Percentiles rank a stretch among this genome's conserved stretches.
phyloP scores from a whole-genome alignment of 2,888 invertebrate genomes.

The Campaea margaritaria region DNA sequence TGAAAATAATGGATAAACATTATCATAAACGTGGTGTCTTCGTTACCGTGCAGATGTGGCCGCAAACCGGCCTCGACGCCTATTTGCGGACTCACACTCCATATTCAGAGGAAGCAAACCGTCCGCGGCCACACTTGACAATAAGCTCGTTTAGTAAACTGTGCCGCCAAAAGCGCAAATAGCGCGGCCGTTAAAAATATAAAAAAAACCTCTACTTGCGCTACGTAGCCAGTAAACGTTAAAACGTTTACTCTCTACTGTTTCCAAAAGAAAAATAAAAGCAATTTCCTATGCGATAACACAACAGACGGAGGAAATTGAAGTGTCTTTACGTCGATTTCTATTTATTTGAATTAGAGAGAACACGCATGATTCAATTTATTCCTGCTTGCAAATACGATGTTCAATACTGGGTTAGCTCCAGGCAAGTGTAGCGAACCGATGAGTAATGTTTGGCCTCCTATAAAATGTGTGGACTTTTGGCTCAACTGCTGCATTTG shows the following conservation, averaged over 20 bases:
- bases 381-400: constrained; percentile 41
- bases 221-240: constrained; percentile 44
- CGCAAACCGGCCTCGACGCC: constrained; percentile 44
- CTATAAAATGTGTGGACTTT: too few relatives aligned
- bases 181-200: constrained; percentile 21
- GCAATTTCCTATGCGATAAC: constrained; percentile 59
- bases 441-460: constrained; percentile 6
- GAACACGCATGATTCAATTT: constrained; percentile 47
- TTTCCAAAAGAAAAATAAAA: constrained; percentile 61
- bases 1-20: constrained; percentile 52
- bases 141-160: constrained; percentile 62
- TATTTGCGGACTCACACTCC: constrained; percentile 60
- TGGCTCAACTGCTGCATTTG: not conserved
- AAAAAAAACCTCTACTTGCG: constrained; percentile 34
- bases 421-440: constrained; percentile 1
- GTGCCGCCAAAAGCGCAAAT: constrained; percentile 36
- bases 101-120: constrained; percentile 55
- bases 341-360: constrained; percentile 44
- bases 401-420: constrained; percentile 32
- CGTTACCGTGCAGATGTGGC: constrained; percentile 65
- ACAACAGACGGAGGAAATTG: constrained; percentile 54
- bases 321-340: constrained; percentile 46
- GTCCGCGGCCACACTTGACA: constrained; percentile 54
- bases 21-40: constrained; percentile 60
- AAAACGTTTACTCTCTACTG: constrained; percentile 55